phyloP scores from a whole-genome alignment of 2,888 invertebrate genomes.

The Ennomos quercinarius region DNA sequence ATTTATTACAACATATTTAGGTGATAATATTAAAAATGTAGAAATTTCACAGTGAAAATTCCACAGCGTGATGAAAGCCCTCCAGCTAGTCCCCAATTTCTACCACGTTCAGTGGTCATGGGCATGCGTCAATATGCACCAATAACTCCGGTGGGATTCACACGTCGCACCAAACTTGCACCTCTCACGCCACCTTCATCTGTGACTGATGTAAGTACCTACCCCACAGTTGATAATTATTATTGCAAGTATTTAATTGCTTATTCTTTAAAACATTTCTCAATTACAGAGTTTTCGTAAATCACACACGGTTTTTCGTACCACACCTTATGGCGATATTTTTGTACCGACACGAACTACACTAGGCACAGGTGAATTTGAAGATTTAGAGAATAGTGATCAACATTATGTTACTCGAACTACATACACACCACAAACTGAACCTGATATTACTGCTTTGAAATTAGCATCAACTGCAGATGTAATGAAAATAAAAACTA shows the following conservation, averaged over 20 bases:
- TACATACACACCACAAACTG: constrained; percentile 22
- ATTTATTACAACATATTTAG: too few species aligned
- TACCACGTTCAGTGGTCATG: constrained; percentile 50
- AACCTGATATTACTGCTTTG: constrained; percentile 41
- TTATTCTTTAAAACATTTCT: background rate
- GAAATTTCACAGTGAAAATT: constrained; percentile 34
- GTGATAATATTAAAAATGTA: too few species aligned
- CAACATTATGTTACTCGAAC: constrained; percentile 39
- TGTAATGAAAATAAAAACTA: constrained; percentile 1
- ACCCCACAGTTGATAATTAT: too few species aligned
- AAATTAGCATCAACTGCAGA: constrained; percentile 29
- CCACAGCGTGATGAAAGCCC: constrained; percentile 72
- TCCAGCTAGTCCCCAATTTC: constrained; percentile 68
- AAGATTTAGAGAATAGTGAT: constrained; percentile 42
- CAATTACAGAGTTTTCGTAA: constrained; percentile 35
- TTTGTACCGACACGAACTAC: constrained; percentile 53
- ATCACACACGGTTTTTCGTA: constrained; percentile 49
- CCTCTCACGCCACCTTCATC: constrained; percentile 57
- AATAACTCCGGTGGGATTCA: constrained; percentile 68
- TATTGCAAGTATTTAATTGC: too few species aligned
- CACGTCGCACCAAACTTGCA: constrained; percentile 47
- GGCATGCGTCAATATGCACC: constrained; percentile 68
- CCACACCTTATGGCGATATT: constrained; percentile 43
- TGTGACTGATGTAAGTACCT: constrained; percentile 50
- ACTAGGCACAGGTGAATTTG: constrained; percentile 31